phyloP scores from a whole-genome alignment of 2,797 vertebrate species.

The Labroides dimidiatus region DNA sequence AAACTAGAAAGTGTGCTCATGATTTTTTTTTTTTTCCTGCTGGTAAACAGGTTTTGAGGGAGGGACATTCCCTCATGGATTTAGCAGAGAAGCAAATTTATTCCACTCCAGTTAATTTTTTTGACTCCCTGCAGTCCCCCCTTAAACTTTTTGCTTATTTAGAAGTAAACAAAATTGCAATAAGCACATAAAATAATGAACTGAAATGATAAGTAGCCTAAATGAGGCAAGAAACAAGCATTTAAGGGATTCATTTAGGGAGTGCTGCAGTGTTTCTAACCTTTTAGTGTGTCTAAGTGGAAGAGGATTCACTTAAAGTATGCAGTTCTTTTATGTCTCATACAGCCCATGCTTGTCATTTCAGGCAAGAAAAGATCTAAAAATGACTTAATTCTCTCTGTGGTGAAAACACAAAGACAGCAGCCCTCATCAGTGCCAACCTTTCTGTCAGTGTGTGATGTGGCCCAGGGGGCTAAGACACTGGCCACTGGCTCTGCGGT shows the following conservation, averaged over 20 bases:
- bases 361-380: conserved; percentile 8
- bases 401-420: conserved; percentile 63
- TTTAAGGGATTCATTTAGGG: conserved; percentile 28
- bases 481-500: conserved; percentile 61
- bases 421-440: conserved; percentile 43
- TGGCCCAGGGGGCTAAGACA: conserved; percentile 55
- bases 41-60: conserved; percentile 72
- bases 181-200: conserved; percentile 53
- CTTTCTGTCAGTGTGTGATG: conserved; percentile 58
- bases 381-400: conserved; percentile 43
- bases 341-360: not conserved
- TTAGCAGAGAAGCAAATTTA: conserved; percentile 57
- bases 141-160: conserved; percentile 45
- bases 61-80: conserved; percentile 55
- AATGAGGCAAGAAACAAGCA: conserved; percentile 38
- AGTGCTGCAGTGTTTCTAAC: conserved; percentile 14
- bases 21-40: conserved; percentile 53
- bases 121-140: conserved; percentile 45
- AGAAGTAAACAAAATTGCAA: conserved; percentile 55
- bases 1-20: conserved; percentile 66
- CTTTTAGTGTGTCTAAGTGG: conserved; percentile 7
- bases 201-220: conserved; percentile 45
- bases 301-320: conserved; percentile 19
- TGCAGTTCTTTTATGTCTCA: not conserved
- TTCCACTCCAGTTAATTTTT: conserved; percentile 55